Evolutionary conservation across 2,888 invertebrate species (phyloP).

Genomic region (Macrostomum cliftonense): DNA sequence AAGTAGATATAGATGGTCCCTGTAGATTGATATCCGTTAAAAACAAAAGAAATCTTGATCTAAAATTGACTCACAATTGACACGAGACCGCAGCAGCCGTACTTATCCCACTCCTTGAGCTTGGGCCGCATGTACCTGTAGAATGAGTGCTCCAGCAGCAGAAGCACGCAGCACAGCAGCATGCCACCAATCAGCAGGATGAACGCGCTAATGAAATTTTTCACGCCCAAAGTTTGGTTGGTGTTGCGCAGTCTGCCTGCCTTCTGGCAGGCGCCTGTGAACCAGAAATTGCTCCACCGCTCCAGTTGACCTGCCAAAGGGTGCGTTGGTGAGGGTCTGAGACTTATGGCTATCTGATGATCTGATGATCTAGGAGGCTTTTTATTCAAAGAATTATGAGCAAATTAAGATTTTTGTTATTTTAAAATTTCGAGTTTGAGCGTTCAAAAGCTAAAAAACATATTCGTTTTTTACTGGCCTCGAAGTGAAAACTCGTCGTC

Average conservation of each 20-base stretch:
- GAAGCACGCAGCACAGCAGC: slow-evolving; percentile 62
- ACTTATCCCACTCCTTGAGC: slow-evolving; percentile 46
- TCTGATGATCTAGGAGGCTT: too few species aligned
- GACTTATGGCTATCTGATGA: too few species aligned
- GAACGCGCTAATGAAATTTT: slow-evolving; percentile 89
- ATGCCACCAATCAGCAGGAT: slow-evolving; percentile 82
- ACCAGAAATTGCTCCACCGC: slow-evolving; percentile 71
- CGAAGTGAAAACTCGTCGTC: too few species aligned
- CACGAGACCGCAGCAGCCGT: slow-evolving; percentile 78
- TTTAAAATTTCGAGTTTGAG: too few species aligned
- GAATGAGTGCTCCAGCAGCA: slow-evolving; percentile 77
- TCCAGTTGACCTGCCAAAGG: slow-evolving; percentile 60
- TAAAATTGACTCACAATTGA: slow-evolving; percentile 71
- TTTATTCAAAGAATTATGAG: too few species aligned
- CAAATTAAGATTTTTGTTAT: too few species aligned
- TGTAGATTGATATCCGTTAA: too few species aligned
- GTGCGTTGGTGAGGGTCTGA: too few species aligned
- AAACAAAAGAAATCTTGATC: too few species aligned
- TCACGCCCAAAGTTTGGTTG: slow-evolving; percentile 40
- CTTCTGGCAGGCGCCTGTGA: slow-evolving; percentile 83
- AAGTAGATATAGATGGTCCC: too few species aligned
- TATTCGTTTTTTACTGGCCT: too few species aligned
- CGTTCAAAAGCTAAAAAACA: too few species aligned
- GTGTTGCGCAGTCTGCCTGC: slow-evolving; percentile 51
- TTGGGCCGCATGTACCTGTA: slow-evolving; percentile 52